phyloP scores from a whole-genome alignment of 2,888 invertebrate species.

The Hirtodrosophila cameraria region DNA sequence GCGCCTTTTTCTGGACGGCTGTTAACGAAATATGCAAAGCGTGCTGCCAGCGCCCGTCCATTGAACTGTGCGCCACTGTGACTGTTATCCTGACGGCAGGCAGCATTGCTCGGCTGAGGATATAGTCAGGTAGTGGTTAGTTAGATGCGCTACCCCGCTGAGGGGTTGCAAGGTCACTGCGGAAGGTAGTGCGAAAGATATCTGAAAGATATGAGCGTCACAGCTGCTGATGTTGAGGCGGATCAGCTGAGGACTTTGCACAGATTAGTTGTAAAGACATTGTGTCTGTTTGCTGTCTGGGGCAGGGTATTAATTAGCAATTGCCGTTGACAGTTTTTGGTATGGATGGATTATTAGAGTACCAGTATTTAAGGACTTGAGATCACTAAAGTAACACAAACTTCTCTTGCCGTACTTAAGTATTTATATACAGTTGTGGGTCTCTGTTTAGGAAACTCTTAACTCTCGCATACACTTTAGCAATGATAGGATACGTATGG shows the following conservation, averaged over 20 bases:
- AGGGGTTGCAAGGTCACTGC: slow-evolving; percentile 39
- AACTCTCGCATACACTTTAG: too few relatives aligned
- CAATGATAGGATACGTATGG: too few relatives aligned
- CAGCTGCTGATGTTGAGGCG: slow-evolving; percentile 36
- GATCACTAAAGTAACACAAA: too few relatives aligned
- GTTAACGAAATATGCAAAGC: slow-evolving; percentile 81
- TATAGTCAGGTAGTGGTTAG: slow-evolving; percentile 39
- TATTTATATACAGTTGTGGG: too few relatives aligned
- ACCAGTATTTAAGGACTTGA: too few relatives aligned
- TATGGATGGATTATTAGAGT: too few relatives aligned
- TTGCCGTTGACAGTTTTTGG: background rate
- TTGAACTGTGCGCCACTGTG: slow-evolving; percentile 11
- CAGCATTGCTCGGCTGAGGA: background rate
- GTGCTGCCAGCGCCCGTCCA: slow-evolving; percentile 38
- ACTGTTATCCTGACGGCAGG: slow-evolving; percentile 18
- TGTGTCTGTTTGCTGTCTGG: slow-evolving; percentile 5
- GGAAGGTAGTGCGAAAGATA: slow-evolving; percentile 21
- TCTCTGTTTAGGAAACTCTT: too few relatives aligned
- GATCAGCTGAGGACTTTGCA: slow-evolving; percentile 50
- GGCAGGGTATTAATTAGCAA: slow-evolving; percentile 33
- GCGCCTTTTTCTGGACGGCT: slow-evolving; percentile 72
- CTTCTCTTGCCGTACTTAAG: too few relatives aligned
- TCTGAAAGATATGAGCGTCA: background rate
- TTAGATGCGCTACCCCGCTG: slow-evolving; percentile 31
- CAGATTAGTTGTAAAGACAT: slow-evolving; percentile 29